phyloP scores from a whole-genome alignment of 2,888 invertebrate species.

The Tetheella fluctuosa region DNA sequence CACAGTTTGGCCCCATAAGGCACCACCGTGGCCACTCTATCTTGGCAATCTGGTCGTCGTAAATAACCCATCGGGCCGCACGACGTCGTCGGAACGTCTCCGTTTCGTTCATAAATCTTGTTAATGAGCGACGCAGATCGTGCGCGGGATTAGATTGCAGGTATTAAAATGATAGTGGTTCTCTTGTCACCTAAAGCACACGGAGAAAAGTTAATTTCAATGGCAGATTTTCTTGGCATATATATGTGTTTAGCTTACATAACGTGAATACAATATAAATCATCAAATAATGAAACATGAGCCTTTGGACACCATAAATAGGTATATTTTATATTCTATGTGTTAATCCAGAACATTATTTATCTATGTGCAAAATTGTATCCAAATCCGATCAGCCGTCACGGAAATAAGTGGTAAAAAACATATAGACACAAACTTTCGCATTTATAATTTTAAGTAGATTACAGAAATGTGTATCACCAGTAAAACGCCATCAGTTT shows the following conservation, averaged over 20 bases:
- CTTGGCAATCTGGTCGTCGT: conserved; percentile 68
- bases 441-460: too few species aligned
- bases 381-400: too few species aligned
- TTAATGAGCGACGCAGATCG: conserved; percentile 80
- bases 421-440: too few species aligned
- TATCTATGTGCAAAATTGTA: too few species aligned
- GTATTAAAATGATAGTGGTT: conserved; percentile 8
- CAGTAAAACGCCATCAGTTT: too few species aligned
- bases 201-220: neutral
- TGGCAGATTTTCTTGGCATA: neutral
- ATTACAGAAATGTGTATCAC: too few species aligned
- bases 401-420: too few species aligned
- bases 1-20: conserved; percentile 29
- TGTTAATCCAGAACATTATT: too few species aligned
- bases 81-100: conserved; percentile 71
- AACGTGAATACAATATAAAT: neutral
- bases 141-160: conserved; percentile 70
- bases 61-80: conserved; percentile 71
- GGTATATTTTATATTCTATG: too few species aligned
- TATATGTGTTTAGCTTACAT: neutral
- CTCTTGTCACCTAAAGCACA: conserved; percentile 10
- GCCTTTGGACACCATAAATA: too few species aligned
- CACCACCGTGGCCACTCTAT: conserved; percentile 47
- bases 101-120: conserved; percentile 78
- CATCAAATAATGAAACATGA: too few species aligned